Evolutionary conservation across 2,113 vertebrate species (phyloP), one percentile per base, ranked within the genome.

Genomic region (Clupea harengus): DNA sequence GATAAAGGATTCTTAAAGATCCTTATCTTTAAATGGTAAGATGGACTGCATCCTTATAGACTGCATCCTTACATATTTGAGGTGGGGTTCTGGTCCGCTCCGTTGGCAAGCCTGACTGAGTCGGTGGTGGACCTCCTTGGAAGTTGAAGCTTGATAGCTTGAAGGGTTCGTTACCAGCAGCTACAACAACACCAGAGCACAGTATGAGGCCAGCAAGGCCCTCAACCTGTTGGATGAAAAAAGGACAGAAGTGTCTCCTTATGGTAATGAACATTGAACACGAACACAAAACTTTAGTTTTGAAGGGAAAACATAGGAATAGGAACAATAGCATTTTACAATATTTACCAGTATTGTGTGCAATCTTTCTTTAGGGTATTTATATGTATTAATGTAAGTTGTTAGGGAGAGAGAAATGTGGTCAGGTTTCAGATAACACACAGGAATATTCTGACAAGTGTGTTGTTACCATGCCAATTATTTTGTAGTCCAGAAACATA

Each of bases 101-200:
- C 64, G 93, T 90, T 5, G 25, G 8, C 3, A 93, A 91, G 87
- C 91, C 92, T 45, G 95, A 93, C 87, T 95, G 93, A 89, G 91
- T 95, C 84, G 93, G 92, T 84, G 93, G 92, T 57, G 92, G 91
- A 25, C 92, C 91, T 88, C 90, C 95, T 78, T 94, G 94, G 85
- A 94, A 90, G 86, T 93, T 92, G 82, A 97, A 96, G 93, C 95
- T 97, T 86, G 92, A 95, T 83, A 95, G 94, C 92, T 95, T 96
- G 92, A 98, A 99, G 49, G 96, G 95, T 88, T 99, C 98, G 83
- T 92, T 96, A 81, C 97, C 97, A 0, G 96, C 96, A 89, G 97
- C 98, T 0, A 99, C 97, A 85, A 99, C 91, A 88, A 96, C 94
- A 89, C 97, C 97, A 84, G 97, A 95, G 89, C 96, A 97, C 89